Evolutionary conservation across 2,888 invertebrate genomes (phyloP), one percentile per base, ranked within the genome.

Genomic region (Scaptomyza cyrtandrae): DNA sequence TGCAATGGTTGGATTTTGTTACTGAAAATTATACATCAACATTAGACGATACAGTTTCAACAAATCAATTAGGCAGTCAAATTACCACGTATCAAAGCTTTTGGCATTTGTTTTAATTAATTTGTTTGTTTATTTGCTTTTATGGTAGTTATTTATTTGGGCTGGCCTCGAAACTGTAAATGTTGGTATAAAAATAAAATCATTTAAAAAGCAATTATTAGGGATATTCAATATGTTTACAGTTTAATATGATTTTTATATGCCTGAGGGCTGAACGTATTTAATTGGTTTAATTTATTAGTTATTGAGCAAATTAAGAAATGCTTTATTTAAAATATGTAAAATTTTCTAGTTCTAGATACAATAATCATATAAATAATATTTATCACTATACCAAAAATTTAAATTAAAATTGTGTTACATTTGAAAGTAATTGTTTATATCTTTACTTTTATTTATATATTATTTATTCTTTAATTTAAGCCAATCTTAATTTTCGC

Each of bases 1-100:
- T 3, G 3, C 9, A 14, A 16, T 10, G 13, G n/a, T 13, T 6
- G 19, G 9, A 41, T 16, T 31, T 31, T 19, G 13, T 24, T 24
- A 24, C 24, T 14, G 16, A n/a, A 33, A 50, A 37, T 19, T 9
- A 7, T 10, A 4, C 16, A 11, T 43, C 5, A 16, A 11, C 39
- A 24, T 71, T 10, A 13, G 6, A 24, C 11, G 63, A 35, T 24
- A 7, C 39, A 11, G 48, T 6, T 43, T 48, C 10, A 45, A 33
- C 27, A 54, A 14, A 44, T 67, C 49, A 56, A 67, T 53, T 45
- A 41, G 41, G 19, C 10, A 16, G 35, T 39, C 16, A 56, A 59
- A 48, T 54, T 50, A 39, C 13, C 41, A 44, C 29, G 31, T 44
- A 60, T 54, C 33, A 55, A 44, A 69, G 46, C 19, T 29, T n/a